Evolutionary conservation across 2,888 invertebrate species (phyloP).

Genomic region (Hirtodrosophila cameraria): DNA sequence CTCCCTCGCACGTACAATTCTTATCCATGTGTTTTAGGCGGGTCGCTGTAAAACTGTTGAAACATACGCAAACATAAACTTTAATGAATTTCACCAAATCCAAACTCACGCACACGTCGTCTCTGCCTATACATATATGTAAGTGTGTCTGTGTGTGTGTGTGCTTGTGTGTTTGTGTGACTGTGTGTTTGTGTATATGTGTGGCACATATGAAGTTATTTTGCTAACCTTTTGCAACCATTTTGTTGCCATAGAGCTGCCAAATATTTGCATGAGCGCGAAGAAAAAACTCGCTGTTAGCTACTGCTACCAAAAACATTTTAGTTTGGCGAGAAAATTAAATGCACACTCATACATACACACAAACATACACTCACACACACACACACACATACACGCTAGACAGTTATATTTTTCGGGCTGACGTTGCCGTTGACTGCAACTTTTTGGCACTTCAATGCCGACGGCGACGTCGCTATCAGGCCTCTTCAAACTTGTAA

Average conservation of each 20-base stretch:
- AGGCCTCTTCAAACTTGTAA: constrained; percentile 74
- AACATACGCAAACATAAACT: constrained; percentile 76
- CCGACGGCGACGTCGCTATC: constrained; percentile 40
- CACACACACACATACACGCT: constrained; percentile 6
- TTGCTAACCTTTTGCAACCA: constrained; percentile 74
- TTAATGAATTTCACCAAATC: constrained; percentile 77
- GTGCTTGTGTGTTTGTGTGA: constrained; percentile 1
- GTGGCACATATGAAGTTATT: constrained; percentile 71
- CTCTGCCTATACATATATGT: background rate
- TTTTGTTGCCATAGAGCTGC: constrained; percentile 61
- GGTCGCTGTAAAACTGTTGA: constrained; percentile 58
- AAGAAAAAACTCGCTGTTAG: constrained; percentile 38
- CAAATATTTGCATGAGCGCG: constrained; percentile 77
- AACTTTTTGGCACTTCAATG: constrained; percentile 75
- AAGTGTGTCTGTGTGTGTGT: background rate
- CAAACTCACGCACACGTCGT: constrained; percentile 54
- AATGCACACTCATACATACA: constrained; percentile 46
- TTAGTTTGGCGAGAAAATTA: constrained; percentile 80
- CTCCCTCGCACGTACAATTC: background rate
- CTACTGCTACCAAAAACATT: constrained; percentile 63
- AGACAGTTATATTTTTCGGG: constrained; percentile 70
- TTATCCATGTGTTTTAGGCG: constrained; percentile 5
- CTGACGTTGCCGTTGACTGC: constrained; percentile 61
- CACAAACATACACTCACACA: background rate
- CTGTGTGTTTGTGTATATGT: constrained; percentile 16